These are phyloP conservation scores for Vulpes ferrilata DNA, from an alignment of 2,113 vertebrate species.

Conservation along the genomic window DNA sequence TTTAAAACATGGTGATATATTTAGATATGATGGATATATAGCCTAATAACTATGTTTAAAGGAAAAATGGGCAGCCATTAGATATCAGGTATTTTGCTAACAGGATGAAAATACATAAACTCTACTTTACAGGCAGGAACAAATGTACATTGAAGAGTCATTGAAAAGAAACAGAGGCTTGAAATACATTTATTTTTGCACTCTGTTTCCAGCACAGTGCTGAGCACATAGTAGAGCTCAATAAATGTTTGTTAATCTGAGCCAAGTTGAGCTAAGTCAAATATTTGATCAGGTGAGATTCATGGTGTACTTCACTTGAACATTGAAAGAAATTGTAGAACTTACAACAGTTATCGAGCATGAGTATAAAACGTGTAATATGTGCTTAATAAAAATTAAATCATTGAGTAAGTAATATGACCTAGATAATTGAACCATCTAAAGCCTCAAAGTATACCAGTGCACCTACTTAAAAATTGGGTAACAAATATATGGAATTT, in stretches of 20 bases:
- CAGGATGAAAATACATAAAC: background rate
- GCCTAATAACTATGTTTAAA: background rate
- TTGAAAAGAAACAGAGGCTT: background rate
- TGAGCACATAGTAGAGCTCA: background rate
- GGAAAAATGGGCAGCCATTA: background rate
- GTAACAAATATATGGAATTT: background rate
- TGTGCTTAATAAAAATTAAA: background rate
- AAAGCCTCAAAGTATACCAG: background rate
- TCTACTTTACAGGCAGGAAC: background rate
- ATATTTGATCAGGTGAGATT: slow-evolving; percentile 14
- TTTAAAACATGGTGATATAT: background rate
- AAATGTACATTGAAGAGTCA: background rate
- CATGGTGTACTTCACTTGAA: background rate
- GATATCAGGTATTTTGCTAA: background rate
- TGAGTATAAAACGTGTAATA: background rate
- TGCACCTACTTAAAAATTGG: background rate
- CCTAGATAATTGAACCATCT: background rate
- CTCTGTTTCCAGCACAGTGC: background rate
- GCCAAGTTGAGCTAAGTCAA: background rate
- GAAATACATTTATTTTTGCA: background rate
- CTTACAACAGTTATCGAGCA: background rate
- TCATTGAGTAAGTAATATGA: background rate
- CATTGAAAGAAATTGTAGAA: slow-evolving; percentile 17
- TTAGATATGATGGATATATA: background rate
- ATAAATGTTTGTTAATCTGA: slow-evolving; percentile 22